Conservation (phyloP, 2,888 invertebrate species). For the Synanthedon tipuliformis region DNA sequence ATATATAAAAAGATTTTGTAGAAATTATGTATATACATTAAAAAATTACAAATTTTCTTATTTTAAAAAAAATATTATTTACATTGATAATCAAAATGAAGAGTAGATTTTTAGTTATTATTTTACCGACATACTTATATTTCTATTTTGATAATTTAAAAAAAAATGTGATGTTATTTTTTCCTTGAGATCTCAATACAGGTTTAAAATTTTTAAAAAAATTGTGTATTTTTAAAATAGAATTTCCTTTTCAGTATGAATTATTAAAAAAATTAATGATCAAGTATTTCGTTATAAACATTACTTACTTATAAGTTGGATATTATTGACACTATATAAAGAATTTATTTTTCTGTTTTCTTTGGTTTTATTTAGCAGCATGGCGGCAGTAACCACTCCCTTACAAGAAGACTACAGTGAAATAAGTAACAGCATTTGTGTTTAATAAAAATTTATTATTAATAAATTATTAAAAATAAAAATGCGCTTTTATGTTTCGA, state of each 20-base stretch:
- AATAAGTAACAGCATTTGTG: too few relatives aligned
- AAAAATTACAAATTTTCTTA: too few relatives aligned
- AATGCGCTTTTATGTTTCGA: too few relatives aligned
- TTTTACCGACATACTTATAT: background rate
- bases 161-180: constrained; percentile 48
- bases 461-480: too few relatives aligned
- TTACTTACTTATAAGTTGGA: constrained; percentile 8
- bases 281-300: background rate
- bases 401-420: too few relatives aligned
- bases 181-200: constrained; percentile 53
- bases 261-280: constrained; percentile 7
- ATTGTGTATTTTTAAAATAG: constrained; percentile 17
- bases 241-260: constrained; percentile 18
- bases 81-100: too few relatives aligned
- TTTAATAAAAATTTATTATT: too few relatives aligned
- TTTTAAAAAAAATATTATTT: too few relatives aligned
- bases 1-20: too few relatives aligned
- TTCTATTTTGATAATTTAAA: background rate
- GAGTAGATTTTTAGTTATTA: too few relatives aligned
- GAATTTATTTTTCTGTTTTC: constrained; percentile 67
- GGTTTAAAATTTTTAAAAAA: constrained; percentile 17
- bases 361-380: constrained; percentile 22
- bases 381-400: too few relatives aligned
- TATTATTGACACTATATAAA: constrained; percentile 62
- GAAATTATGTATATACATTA: too few relatives aligned